Conservation (phyloP, 2,797 vertebrate genomes). For the Melanotaenia parkinsoni region DNA sequence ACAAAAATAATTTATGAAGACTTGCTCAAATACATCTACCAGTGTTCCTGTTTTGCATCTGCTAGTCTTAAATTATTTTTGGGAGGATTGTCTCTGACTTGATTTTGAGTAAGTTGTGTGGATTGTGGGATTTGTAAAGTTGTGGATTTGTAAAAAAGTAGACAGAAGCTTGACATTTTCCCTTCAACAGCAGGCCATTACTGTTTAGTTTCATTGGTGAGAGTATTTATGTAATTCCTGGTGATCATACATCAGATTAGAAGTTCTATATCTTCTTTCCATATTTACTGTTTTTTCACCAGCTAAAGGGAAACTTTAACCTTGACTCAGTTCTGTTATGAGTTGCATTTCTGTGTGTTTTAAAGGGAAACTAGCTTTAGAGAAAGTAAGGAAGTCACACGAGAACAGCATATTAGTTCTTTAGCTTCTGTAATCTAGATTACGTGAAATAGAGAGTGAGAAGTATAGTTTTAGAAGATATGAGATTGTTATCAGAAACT, state of each 20-base stretch:
- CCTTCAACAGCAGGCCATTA: not conserved
- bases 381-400: conserved; percentile 58
- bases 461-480: conserved; percentile 10
- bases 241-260: not conserved
- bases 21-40: not conserved
- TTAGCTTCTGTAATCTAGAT: conserved; percentile 1
- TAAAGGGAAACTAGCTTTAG: conserved; percentile 44
- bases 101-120: not conserved
- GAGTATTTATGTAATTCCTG: conserved; percentile 1
- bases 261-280: not conserved
- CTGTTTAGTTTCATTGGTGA: not conserved
- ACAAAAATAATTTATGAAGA: not conserved
- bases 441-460: conserved; percentile 12
- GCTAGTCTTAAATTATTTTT: too few species aligned
- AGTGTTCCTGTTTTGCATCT: not conserved
- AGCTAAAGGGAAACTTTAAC: conserved; percentile 16
- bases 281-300: conserved; percentile 1
- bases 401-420: conserved; percentile 36
- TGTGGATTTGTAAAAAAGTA: not conserved
- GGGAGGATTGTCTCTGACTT: too few species aligned
- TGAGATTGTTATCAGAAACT: conserved; percentile 52
- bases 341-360: conserved; percentile 13
- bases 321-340: conserved; percentile 7
- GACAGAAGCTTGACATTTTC: not conserved
- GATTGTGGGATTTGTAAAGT: not conserved